Evolutionary conservation across 2,888 invertebrate species (phyloP), one percentile per base, ranked within the genome.

Genomic region (Conops quadrifasciatus): DNA sequence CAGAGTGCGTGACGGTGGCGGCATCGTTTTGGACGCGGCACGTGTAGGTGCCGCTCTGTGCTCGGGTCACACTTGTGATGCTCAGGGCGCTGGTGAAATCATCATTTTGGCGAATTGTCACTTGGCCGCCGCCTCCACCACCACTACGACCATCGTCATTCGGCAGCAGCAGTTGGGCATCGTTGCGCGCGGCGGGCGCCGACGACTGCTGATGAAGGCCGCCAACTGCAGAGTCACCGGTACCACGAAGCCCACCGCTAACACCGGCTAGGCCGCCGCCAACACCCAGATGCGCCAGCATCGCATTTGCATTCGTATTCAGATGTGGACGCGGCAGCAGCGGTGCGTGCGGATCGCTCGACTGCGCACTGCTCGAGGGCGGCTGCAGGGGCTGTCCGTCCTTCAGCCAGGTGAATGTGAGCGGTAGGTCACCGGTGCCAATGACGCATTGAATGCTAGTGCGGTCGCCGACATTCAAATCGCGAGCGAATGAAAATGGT

Each of bases 401-500:
- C 86, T 90, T 90, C 62, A 89, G 87, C 91, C 91, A 91, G 73
- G 87, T 87, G 81, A 91, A 89, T 78, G 87, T 87, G 78, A 91
- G 87, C 74, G 91, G 91, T 79, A 90, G 87, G 85, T 90, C 91
- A 78, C 91, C 89, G 79, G 88, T 88, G 77, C 87, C 88, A 82
- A 89, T 88, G 80, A 89, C 88, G 84, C 89, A 89, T 83, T 89
- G 89, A 79, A 89, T 86, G 83, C 88, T 88, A 77, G 88, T 88
- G 78, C 89, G 88, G 83, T 89, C 89, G 78, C 89, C 89, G 82
- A 88, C 88, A 83, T 88, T 88, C 81, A 89, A 85, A 85, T 89
- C 88, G 81, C 88, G 88, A 80, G 89, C 89, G 86, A 91, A 91
- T 81, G 87, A 87, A 86, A 91, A 91, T 81, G 90, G 89, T 84